Evolutionary conservation across 2,888 invertebrate genomes (phyloP), one percentile per base, ranked within the genome.

Genomic region (Tromatobia lineatoria): DNA sequence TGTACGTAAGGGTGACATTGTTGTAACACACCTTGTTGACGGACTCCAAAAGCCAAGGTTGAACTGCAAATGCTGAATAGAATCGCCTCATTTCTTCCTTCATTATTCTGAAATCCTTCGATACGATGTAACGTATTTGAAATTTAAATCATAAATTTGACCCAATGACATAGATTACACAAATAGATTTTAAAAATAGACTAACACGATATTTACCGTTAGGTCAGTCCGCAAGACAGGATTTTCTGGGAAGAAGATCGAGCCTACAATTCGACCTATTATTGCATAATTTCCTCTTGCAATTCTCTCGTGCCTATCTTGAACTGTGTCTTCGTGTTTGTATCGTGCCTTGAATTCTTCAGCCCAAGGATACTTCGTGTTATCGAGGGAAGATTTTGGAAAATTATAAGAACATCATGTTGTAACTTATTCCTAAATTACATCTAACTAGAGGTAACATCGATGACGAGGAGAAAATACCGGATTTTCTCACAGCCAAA

Each of bases 21-120:
- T 7, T 52, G 18, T 18, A 6, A 52, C 18, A 86, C 88, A 93
- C 93, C 87, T n/a, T 86, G 67, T 92, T 88, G 3, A 91, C 54
- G 0, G 91, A 90, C n/a, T 86, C 61, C 10, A 92, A 10, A 0
- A 93, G 88, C 93, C 93, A 93, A 0, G 92, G 90, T 70, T 91
- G 91, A 8, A 92, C 89, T 2, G 89, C 92, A 66, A 93, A 93
- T 0, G 88, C 82, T 0, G 88, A 71, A 34, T 91, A 92, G 75
- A 88, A 92, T 3, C 78, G 1, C 79, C n/a, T 34, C 38, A 61
- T n/a, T n/a, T 34, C 0, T 15, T 90, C 25, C 59, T 82, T 89
- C 93, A 93, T 93, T 0, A 93, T 42, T 67, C 93, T 88, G 59
- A 90, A 91, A 45, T 73, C 78, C 93, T 61, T 34, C n/a, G 29